Evolutionary conservation across 2,113 vertebrate species (phyloP).

Genomic region (Muntiacus muntjak): DNA sequence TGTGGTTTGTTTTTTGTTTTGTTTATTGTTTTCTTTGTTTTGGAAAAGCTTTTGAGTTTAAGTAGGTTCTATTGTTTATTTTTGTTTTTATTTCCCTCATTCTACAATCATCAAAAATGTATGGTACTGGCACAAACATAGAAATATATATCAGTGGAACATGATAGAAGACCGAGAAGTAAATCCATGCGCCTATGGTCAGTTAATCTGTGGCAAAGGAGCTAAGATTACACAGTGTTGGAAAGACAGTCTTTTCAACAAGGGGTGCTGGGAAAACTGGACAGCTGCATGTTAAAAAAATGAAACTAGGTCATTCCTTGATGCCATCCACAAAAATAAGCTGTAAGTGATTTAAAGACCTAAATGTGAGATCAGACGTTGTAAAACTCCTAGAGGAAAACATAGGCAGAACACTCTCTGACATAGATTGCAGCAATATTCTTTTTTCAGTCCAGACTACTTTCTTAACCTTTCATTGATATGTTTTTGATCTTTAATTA

Average conservation of each 20-base stretch:
- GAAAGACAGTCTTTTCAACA: neutral
- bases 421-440: neutral
- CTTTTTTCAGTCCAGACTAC: neutral
- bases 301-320: neutral
- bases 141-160: neutral
- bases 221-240: neutral
- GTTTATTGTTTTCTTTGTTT: neutral
- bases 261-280: neutral
- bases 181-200: neutral
- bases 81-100: neutral
- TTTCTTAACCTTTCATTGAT: neutral
- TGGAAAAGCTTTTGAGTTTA: neutral
- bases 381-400: neutral
- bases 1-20: neutral
- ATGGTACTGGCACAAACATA: neutral
- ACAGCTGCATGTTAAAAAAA: neutral
- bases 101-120: neutral
- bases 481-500: neutral
- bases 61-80: neutral
- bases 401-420: neutral
- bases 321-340: neutral
- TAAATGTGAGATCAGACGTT: neutral
- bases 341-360: neutral
- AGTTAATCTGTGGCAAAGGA: neutral
- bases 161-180: neutral